Conservation (phyloP, 2,113 vertebrate species). For the Macrotus californicus region DNA sequence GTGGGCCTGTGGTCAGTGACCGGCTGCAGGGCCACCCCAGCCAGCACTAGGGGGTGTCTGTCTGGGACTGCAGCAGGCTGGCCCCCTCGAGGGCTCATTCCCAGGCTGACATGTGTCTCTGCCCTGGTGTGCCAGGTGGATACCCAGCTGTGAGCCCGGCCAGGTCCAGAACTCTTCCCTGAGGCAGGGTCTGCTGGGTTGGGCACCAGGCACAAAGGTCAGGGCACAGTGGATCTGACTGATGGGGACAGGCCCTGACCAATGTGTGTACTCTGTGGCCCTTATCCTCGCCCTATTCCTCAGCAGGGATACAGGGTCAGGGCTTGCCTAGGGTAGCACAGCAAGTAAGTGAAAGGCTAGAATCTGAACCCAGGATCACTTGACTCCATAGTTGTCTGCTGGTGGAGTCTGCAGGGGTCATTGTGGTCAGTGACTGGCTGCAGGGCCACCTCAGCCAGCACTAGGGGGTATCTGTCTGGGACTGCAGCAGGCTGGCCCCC, state of each 20-base stretch:
- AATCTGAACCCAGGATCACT: neutral
- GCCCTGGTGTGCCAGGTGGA: neutral
- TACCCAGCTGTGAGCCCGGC: neutral
- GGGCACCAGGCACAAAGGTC: neutral
- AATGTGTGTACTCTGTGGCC: neutral
- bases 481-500: too few relatives aligned
- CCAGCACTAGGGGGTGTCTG: neutral
- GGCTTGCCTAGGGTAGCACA: neutral
- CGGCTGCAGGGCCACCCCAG: neutral
- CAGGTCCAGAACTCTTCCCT: neutral
- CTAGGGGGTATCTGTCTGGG: neutral
- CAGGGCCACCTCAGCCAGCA: neutral
- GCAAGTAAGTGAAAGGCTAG: neutral
- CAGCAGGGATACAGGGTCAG: neutral
- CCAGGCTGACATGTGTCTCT: neutral
- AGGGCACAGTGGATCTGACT: too few relatives aligned
- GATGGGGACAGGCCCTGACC: fast-evolving
- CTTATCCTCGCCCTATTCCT: neutral
- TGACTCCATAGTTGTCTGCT: neutral
- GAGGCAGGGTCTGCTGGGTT: neutral
- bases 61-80: neutral
- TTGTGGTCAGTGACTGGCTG: too few relatives aligned
- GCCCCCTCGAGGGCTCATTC: neutral
- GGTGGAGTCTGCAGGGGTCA: too few relatives aligned
- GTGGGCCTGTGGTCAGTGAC: neutral